Evolutionary conservation across 1,140 invertebrate species (phyloP).

Genomic region (Steinernema khuongi): DNA sequence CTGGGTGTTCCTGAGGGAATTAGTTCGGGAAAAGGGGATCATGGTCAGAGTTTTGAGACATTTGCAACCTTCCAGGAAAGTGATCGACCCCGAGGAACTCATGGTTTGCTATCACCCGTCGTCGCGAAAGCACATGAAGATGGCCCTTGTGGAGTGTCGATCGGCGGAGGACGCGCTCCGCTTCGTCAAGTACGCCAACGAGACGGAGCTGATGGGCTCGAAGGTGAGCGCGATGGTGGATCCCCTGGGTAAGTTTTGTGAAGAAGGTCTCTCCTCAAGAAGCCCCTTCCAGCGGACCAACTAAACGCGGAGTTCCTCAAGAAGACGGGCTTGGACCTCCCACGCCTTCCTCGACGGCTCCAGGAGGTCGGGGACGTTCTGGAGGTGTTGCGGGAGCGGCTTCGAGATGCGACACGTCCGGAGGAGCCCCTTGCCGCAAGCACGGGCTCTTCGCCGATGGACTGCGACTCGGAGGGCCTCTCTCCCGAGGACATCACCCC

Average conservation of each 20-base stretch:
- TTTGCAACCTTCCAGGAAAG: conserved; percentile 22
- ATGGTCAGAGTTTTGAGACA: background rate
- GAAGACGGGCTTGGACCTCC: background rate
- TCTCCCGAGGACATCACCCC: background rate
- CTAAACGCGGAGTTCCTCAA: background rate
- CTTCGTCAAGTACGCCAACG: conserved; percentile 17
- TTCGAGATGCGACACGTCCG: background rate
- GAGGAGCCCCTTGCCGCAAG: background rate
- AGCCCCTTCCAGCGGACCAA: background rate
- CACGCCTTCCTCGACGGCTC: background rate
- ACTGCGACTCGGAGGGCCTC: background rate
- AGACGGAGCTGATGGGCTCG: conserved; percentile 23
- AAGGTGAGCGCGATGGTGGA: conserved; percentile 18
- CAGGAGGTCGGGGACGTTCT: background rate
- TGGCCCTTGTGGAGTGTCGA: conserved; percentile 37
- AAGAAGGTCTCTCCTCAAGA: background rate
- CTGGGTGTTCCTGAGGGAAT: too few species aligned
- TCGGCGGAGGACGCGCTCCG: conserved; percentile 19
- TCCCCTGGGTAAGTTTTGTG: conserved; percentile 28
- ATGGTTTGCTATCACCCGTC: conserved; percentile 29
- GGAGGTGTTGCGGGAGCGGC: background rate
- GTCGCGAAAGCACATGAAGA: conserved; percentile 32
- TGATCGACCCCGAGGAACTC: conserved; percentile 24
- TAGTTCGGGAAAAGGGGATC: too few species aligned
- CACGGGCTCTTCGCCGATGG: background rate